Percentiles rank a stretch among this genome's conserved stretches.
Evolutionary conservation across 2,888 invertebrate species (phyloP).

Genomic region (Ophraella communa): DNA sequence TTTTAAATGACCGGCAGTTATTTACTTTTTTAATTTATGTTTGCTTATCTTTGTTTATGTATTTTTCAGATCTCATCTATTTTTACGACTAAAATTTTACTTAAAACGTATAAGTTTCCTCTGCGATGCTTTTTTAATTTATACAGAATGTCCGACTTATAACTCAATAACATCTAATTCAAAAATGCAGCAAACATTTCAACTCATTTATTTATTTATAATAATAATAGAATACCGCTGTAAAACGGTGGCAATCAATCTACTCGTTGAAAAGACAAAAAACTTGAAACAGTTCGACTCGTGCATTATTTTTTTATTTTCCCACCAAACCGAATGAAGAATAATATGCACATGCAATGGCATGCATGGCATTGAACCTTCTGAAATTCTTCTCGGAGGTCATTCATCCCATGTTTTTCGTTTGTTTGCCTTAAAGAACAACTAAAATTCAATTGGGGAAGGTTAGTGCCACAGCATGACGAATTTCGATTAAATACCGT

Average conservation of each 20-base stretch:
- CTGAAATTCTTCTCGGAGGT: constrained; percentile 30
- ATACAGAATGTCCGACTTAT: no score
- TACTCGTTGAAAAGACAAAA: constrained; percentile 17
- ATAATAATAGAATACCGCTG: background rate
- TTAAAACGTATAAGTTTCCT: no score
- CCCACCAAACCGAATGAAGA: constrained; percentile 27
- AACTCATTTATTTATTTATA: background rate
- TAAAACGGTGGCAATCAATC: background rate
- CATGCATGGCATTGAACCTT: constrained; percentile 33
- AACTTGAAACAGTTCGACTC: constrained; percentile 20
- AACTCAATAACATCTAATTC: no score
- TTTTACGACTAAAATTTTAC: no score
- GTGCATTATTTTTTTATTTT: constrained; percentile 29
- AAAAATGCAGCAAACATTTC: background rate
- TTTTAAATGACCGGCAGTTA: no score
- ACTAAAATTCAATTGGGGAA: constrained; percentile 19
- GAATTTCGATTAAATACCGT: background rate
- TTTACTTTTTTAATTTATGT: no score
- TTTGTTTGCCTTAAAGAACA: constrained; percentile 23
- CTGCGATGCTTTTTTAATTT: no score
- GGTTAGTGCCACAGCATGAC: constrained; percentile 19
- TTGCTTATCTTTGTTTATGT: no score
- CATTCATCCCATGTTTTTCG: constrained; percentile 21
- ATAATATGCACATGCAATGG: constrained; percentile 28
- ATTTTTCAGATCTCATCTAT: no score